Base-by-base conservation (phyloP, 2,888 invertebrate genomes). In the Sminthurides aquaticus region DNA sequence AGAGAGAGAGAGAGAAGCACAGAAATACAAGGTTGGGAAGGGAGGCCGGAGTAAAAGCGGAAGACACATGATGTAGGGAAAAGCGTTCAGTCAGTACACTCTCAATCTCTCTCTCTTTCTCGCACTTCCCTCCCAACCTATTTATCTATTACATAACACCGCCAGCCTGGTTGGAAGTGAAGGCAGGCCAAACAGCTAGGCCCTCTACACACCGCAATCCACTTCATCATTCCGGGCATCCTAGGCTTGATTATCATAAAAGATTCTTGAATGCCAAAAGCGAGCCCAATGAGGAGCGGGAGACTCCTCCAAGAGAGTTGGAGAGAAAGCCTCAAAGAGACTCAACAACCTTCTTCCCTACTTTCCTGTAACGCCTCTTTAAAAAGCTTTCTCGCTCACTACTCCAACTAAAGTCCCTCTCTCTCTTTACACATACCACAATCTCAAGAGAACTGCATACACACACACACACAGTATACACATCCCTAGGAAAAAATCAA, bases 61-160 rank as follows among this genome's bases (percentile, higher is more conserved):
- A n/a, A n/a, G n/a, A n/a, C n/a, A n/a, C n/a, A n/a, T n/a, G n/a
- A n/a, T n/a, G n/a, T n/a, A n/a, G n/a, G n/a, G n/a, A n/a, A n/a
- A n/a, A n/a, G n/a, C n/a, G n/a, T n/a, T n/a, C n/a, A n/a, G n/a
- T n/a, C n/a, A n/a, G n/a, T n/a, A n/a, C n/a, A n/a, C n/a, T n/a
- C n/a, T n/a, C n/a, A n/a, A n/a, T n/a, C n/a, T n/a, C n/a, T n/a
- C n/a, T n/a, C n/a, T n/a, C n/a, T n/a, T 48, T 57, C 56, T 56
- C 43, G 28, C 56, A 56, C 60, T 60, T 48, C 29, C 56, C 62
- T 55, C 62, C 18, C 18, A 25, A 2, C 3, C 55, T 57, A 43
- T 48, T 59, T 59, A 59, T 43, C 22, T 57, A 62, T 55, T 26
- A 34, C 62, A 62, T 34, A 34, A n/a, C n/a, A n/a, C n/a, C n/a